Conservation (phyloP, 2,113 vertebrate genomes). For the Lota lota region DNA sequence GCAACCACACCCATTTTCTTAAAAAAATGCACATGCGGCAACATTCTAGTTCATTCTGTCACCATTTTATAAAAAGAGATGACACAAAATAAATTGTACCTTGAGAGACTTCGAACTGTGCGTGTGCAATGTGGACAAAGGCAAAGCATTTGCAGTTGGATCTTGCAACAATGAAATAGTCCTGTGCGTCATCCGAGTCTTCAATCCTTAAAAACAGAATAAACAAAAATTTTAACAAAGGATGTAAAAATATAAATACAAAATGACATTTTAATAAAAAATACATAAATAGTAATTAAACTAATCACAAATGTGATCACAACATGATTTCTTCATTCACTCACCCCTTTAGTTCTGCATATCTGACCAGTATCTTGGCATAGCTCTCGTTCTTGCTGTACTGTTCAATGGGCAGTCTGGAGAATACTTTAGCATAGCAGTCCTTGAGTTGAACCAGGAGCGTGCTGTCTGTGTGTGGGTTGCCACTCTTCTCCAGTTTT, state of each 20-base stretch:
- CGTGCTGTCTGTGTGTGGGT: conserved; percentile 74
- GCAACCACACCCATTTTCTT: too few species aligned
- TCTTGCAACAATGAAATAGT: conserved; percentile 87
- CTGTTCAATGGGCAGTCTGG: conserved; percentile 81
- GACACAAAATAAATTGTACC: conserved; percentile 64
- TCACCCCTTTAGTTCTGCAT: conserved; percentile 93
- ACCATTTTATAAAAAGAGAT: too few species aligned
- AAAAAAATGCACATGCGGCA: too few species aligned
- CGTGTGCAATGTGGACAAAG: conserved; percentile 91
- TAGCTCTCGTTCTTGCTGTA: conserved; percentile 86
- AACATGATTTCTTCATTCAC: conserved; percentile 39
- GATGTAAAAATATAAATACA: not conserved
- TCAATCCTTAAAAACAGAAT: conserved; percentile 59
- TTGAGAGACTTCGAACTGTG: conserved; percentile 90
- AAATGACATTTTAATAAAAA: not conserved
- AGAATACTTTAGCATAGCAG: conserved; percentile 85
- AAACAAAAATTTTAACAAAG: not conserved
- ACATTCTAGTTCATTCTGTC: too few species aligned
- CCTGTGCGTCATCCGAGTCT: conserved; percentile 88
- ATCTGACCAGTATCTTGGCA: conserved; percentile 88
- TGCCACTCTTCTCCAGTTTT: conserved; percentile 82
- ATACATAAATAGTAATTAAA: not conserved
- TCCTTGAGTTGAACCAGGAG: conserved; percentile 84
- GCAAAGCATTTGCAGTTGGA: conserved; percentile 91
- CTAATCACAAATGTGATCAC: not conserved